Evolutionary conservation across 2,113 vertebrate species (phyloP).

Genomic region (Terrapene triunguis): DNA sequence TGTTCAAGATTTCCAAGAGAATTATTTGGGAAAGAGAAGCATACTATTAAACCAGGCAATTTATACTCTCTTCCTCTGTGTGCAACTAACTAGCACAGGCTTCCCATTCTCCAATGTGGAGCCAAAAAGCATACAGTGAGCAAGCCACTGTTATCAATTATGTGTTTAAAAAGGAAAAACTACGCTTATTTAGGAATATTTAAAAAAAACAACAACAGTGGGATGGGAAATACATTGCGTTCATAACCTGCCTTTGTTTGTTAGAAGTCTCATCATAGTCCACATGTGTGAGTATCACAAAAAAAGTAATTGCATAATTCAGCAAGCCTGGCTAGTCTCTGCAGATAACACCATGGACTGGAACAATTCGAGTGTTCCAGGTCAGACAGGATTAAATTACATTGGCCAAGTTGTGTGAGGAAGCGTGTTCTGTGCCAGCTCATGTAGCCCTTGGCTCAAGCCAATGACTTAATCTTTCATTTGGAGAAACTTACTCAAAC

Average conservation of each 20-base stretch:
- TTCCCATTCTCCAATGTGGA: slow-evolving; percentile 41
- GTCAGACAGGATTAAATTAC: background rate
- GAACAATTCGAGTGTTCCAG: background rate
- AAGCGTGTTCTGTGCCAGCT: background rate
- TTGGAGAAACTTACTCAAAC: background rate
- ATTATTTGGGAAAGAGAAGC: slow-evolving; percentile 31
- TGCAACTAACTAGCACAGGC: slow-evolving; percentile 14
- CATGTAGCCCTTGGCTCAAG: fast-evolving
- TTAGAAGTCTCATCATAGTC: fast-evolving
- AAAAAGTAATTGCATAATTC: background rate
- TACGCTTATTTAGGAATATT: background rate
- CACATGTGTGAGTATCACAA: fast-evolving
- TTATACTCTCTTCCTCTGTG: slow-evolving; percentile 19
- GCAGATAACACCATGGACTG: fast-evolving
- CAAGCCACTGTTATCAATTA: background rate
- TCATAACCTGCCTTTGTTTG: background rate
- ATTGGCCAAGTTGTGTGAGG: background rate
- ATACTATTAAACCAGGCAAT: slow-evolving; percentile 45
- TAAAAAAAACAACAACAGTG: fast-evolving
- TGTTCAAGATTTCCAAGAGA: slow-evolving; percentile 11
- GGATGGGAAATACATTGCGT: fast-evolving
- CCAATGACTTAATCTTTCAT: background rate
- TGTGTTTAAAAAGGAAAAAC: background rate
- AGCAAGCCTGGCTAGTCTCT: background rate
- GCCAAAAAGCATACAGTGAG: background rate